Evolutionary conservation across 1,140 invertebrate species (phyloP).

Genomic region (Agrilus planipennis): DNA sequence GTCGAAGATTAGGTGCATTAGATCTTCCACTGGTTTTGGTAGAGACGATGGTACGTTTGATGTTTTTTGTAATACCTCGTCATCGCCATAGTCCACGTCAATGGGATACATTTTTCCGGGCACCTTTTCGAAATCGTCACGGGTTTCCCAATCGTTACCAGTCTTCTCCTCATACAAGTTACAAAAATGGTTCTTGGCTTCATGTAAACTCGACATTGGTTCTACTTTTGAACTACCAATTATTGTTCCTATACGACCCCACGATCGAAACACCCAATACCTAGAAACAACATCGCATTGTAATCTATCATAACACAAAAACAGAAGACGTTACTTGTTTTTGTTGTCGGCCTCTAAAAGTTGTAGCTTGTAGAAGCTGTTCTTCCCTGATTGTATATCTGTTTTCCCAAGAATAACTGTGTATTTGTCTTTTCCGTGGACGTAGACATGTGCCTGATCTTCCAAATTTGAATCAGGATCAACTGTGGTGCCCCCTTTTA

Average conservation of each 20-base stretch:
- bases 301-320: too few species aligned
- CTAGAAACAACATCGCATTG: too few species aligned
- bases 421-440: slow-evolving; percentile 50
- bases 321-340: slow-evolving; percentile 46
- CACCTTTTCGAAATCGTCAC: slow-evolving; percentile 64
- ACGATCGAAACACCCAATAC: slow-evolving; percentile 46
- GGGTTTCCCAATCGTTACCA: slow-evolving; percentile 63
- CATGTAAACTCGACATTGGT: slow-evolving; percentile 36
- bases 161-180: slow-evolving; percentile 67
- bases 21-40: slow-evolving; percentile 61
- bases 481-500: slow-evolving; percentile 80
- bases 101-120: slow-evolving; percentile 76
- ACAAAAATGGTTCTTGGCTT: slow-evolving; percentile 59
- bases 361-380: slow-evolving; percentile 94
- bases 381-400: slow-evolving; percentile 75
- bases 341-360: slow-evolving; percentile 64
- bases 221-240: slow-evolving; percentile 77
- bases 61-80: slow-evolving; percentile 29
- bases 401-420: slow-evolving; percentile 71
- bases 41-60: slow-evolving; percentile 53
- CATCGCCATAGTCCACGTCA: slow-evolving; percentile 77
- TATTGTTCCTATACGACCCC: slow-evolving; percentile 92
- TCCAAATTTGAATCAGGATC: slow-evolving; percentile 81
- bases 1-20: slow-evolving; percentile 85
- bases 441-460: slow-evolving; percentile 70